A percentile compares a stretch with the other conserved stretches of the same genome.
phyloP scores from a whole-genome alignment of 2,797 vertebrate genomes.

The Loris lydekkerianus region DNA sequence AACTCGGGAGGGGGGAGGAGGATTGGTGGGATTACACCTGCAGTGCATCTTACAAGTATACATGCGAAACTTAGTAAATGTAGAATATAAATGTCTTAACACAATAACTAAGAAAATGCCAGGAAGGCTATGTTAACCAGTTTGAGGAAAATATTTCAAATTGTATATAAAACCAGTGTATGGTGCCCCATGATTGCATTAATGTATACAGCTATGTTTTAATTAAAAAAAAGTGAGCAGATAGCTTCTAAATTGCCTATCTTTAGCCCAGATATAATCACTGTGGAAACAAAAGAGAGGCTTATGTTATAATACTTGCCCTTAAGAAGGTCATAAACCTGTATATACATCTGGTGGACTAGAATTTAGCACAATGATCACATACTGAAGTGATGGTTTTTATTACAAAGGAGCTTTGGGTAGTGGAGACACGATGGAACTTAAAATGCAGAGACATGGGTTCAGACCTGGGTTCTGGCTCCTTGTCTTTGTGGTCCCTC shows the following conservation, averaged over 20 bases:
- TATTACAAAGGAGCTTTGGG: neutral
- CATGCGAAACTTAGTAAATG: no score
- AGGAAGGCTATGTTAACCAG: no score
- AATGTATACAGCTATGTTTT: no score
- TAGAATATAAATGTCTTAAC: no score
- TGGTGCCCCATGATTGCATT: no score
- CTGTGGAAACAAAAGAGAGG: neutral
- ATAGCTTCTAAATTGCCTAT: neutral
- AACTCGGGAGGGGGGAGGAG: no score
- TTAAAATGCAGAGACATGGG: neutral
- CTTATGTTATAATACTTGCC: neutral
- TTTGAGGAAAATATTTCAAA: no score
- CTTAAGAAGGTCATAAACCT: neutral
- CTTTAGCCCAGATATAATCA: constrained; percentile 15
- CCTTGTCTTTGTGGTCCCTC: neutral
- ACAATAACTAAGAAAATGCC: no score
- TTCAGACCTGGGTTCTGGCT: neutral
- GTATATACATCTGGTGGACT: neutral
- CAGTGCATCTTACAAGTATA: no score
- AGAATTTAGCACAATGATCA: neutral
- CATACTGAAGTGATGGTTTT: neutral
- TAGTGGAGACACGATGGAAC: neutral
- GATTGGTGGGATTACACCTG: no score
- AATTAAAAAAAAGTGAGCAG: neutral
- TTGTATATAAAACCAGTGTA: no score